Conservation (phyloP, 2,797 vertebrate species). For the Myotis pilosus region DNA sequence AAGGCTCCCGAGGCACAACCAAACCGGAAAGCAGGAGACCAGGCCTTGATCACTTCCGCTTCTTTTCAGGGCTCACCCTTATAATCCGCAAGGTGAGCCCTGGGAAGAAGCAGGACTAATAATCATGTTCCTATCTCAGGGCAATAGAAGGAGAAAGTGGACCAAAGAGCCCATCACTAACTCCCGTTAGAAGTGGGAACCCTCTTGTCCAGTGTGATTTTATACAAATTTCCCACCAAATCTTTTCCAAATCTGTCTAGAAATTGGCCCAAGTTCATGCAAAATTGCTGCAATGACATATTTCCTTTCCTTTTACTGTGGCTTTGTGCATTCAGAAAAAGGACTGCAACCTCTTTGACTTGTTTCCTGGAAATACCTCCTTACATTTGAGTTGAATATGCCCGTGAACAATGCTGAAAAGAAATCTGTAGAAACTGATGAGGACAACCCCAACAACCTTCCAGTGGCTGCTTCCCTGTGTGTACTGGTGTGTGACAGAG, state of each 20-base stretch:
- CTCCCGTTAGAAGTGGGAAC: slow-evolving; percentile 1
- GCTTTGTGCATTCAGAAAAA: slow-evolving; percentile 61
- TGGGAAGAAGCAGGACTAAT: slow-evolving; percentile 7
- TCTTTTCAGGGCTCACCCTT: not conserved
- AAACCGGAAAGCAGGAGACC: not conserved
- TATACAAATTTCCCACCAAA: slow-evolving; percentile 50
- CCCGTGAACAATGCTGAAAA: slow-evolving; percentile 40
- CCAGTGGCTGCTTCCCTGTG: not conserved
- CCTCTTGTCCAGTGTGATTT: slow-evolving; percentile 38
- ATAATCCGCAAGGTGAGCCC: not conserved
- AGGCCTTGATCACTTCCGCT: not conserved
- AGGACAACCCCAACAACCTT: not conserved
- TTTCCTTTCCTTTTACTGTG: slow-evolving; percentile 41
- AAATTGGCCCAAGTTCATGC: not conserved
- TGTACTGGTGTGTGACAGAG: not conserved
- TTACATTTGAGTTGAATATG: slow-evolving; percentile 26
- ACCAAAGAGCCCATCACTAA: slow-evolving; percentile 1
- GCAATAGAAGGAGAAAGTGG: slow-evolving; percentile 16
- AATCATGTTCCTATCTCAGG: not conserved
- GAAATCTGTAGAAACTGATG: slow-evolving; percentile 39
- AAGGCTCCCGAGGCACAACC: not conserved
- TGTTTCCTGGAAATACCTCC: slow-evolving; percentile 57
- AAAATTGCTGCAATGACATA: slow-evolving; percentile 24
- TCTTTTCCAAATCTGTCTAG: slow-evolving; percentile 40
- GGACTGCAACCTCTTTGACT: slow-evolving; percentile 49